Percentiles rank a stretch among this genome's conserved stretches.
These are phyloP conservation scores for Apocrypta bakeri DNA, from an alignment of 1,140 invertebrate genomes.

Conservation along the genomic window DNA sequence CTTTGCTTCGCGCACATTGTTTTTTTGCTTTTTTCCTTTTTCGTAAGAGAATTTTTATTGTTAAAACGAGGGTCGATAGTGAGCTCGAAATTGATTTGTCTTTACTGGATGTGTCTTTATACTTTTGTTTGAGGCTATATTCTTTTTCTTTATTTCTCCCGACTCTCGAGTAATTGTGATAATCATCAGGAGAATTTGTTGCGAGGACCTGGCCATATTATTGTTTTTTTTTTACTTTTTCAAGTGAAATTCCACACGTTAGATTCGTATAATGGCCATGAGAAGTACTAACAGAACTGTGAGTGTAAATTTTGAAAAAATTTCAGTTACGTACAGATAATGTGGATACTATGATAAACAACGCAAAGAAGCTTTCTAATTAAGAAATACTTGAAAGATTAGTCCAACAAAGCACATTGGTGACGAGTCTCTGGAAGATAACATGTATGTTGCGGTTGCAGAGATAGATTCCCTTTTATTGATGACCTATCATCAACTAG, in stretches of 20 bases:
- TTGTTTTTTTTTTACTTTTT: neutral
- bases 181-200: neutral
- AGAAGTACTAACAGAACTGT: too few relatives aligned
- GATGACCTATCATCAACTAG: slow-evolving; percentile 45
- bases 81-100: slow-evolving; percentile 50
- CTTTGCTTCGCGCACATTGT: neutral
- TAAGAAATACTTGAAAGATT: slow-evolving; percentile 28
- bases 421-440: neutral
- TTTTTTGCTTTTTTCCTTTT: slow-evolving; percentile 29
- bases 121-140: neutral
- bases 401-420: neutral
- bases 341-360: slow-evolving; percentile 15
- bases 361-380: slow-evolving; percentile 17
- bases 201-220: neutral
- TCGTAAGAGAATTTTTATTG: slow-evolving; percentile 53
- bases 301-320: too few relatives aligned
- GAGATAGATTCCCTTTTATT: slow-evolving; percentile 46
- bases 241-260: neutral
- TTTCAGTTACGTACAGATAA: neutral
- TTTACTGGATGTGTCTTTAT: slow-evolving; percentile 45
- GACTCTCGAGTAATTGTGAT: neutral
- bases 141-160: neutral
- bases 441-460: neutral
- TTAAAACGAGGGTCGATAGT: slow-evolving; percentile 24
- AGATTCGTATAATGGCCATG: too few relatives aligned